Conservation (phyloP, 2,888 invertebrate species). For the Psococerastis gibbosa region DNA sequence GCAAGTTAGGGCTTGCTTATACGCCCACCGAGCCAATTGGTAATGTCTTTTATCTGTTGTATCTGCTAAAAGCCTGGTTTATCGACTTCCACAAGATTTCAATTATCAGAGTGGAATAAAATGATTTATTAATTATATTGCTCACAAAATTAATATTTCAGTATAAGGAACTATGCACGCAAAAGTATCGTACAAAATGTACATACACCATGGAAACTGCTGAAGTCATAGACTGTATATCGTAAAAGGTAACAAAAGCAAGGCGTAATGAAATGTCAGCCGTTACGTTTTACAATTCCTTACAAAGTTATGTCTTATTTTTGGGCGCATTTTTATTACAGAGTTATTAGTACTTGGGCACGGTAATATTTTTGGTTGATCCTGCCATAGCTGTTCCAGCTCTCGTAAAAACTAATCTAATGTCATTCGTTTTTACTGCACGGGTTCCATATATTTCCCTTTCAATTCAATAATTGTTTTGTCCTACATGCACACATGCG, state of each 20-base stretch:
- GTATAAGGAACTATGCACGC: too few species aligned
- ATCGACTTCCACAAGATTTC: too few species aligned
- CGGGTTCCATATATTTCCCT: background rate
- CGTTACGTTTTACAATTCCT: too few species aligned
- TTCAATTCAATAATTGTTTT: background rate
- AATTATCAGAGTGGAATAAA: too few species aligned
- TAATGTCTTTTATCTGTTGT: too few species aligned
- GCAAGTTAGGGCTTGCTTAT: too few species aligned
- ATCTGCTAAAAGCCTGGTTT: too few species aligned
- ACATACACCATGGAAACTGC: background rate
- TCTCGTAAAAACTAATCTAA: background rate
- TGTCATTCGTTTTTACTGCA: background rate
- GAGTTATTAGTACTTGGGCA: slow-evolving; percentile 7
- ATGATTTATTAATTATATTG: too few species aligned
- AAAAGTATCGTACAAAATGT: too few species aligned
- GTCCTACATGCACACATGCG: background rate
- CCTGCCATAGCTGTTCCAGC: background rate
- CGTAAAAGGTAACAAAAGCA: background rate
- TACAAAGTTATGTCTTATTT: slow-evolving; percentile 10
- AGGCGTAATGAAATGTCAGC: too few species aligned
- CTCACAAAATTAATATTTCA: background rate
- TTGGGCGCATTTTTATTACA: slow-evolving; percentile 8
- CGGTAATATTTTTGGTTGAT: background rate
- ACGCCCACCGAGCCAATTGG: too few species aligned
- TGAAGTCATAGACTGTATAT: too few species aligned